A percentile compares a stretch with the other conserved stretches of the same genome.
Conservation (phyloP, 2,888 invertebrate species). For the Andrena marginata region DNA sequence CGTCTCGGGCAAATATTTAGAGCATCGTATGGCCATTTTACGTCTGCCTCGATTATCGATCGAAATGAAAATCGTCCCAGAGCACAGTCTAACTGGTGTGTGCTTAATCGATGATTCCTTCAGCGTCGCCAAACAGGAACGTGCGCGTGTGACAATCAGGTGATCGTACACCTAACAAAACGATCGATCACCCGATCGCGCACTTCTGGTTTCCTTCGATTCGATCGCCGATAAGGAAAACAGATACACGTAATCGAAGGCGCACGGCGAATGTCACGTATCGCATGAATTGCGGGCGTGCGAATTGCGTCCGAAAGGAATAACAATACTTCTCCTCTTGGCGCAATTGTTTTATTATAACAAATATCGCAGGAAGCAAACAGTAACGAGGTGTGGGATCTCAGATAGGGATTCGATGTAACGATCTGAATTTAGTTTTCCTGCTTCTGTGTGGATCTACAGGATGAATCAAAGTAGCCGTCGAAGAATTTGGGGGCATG, state of each 20-base stretch:
- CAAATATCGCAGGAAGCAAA: not conserved
- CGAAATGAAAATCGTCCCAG: not conserved
- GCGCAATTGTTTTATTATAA: not conserved
- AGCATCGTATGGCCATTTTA: not conserved
- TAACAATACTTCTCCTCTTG: constrained; percentile 6
- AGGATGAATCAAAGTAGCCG: no score
- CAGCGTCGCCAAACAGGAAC: not conserved
- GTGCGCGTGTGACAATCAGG: constrained; percentile 4
- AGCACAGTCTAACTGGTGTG: not conserved
- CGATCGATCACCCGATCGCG: constrained; percentile 22
- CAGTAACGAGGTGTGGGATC: not conserved
- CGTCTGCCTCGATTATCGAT: not conserved
- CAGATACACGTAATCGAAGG: not conserved
- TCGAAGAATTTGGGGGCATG: no score
- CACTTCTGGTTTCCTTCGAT: constrained; percentile 20
- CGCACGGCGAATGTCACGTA: constrained; percentile 12
- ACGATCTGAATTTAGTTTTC: not conserved
- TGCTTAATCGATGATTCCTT: constrained; percentile 4
- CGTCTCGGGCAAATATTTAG: not conserved
- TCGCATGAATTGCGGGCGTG: not conserved
- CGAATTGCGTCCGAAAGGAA: not conserved
- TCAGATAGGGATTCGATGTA: not conserved
- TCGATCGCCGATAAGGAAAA: constrained; percentile 18
- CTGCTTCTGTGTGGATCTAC: no score
- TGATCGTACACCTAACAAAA: constrained; percentile 29